phyloP scores from a whole-genome alignment of 1,140 invertebrate species.

The Rhysida immarginata region DNA sequence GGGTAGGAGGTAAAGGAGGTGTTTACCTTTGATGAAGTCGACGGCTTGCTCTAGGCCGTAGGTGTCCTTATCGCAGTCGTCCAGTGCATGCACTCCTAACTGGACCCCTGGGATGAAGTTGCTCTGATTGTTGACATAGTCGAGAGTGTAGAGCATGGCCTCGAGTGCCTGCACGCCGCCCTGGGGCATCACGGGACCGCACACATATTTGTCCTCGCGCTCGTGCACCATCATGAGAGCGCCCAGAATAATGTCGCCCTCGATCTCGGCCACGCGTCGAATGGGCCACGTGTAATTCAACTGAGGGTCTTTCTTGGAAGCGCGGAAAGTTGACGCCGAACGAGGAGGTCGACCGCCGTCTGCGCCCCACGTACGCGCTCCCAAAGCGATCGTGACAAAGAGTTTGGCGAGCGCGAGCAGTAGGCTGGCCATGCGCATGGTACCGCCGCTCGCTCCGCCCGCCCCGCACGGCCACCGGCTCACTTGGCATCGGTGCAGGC shows the following conservation, averaged over 20 bases:
- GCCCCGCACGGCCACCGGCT: too few relatives aligned
- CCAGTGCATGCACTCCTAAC: slow-evolving; percentile 73
- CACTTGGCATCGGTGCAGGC: too few relatives aligned
- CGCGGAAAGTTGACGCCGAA: not conserved
- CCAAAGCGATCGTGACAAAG: too few relatives aligned
- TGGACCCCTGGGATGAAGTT: slow-evolving; percentile 54
- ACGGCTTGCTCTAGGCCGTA: slow-evolving; percentile 91
- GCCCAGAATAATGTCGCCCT: slow-evolving; percentile 68
- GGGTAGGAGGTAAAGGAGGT: too few relatives aligned
- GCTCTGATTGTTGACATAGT: slow-evolving; percentile 53
- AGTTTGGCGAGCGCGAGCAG: too few relatives aligned
- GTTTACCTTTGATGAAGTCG: slow-evolving; percentile 93
- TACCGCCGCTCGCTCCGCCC: too few relatives aligned
- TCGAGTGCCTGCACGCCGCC: slow-evolving; percentile 76
- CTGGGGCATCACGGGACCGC: slow-evolving; percentile 86
- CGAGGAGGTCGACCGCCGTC: too few relatives aligned
- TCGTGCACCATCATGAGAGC: slow-evolving; percentile 93
- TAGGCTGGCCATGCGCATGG: too few relatives aligned
- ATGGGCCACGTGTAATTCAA: slow-evolving; percentile 49
- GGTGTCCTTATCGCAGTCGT: slow-evolving; percentile 92
- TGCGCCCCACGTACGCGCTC: too few relatives aligned
- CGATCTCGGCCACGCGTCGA: slow-evolving; percentile 66
- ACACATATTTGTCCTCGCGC: slow-evolving; percentile 56
- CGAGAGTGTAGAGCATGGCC: slow-evolving; percentile 80
- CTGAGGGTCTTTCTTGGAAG: not conserved